Evolutionary conservation across 2,888 invertebrate species (phyloP).

Genomic region (Ditula angustiorana): DNA sequence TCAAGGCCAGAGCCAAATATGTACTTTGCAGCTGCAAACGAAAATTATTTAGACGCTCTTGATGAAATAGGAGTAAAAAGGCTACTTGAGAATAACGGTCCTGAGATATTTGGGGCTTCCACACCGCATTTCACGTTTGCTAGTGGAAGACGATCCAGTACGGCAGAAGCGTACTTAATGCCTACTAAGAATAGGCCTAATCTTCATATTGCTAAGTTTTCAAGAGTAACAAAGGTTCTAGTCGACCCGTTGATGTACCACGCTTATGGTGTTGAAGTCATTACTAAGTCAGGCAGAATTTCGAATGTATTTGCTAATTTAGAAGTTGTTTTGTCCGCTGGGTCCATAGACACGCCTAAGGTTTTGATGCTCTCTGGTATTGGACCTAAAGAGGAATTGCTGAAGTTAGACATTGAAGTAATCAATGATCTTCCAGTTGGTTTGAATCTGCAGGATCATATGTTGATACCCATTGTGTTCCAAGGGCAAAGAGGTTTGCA

Average conservation of each 20-base stretch:
- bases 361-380: slow-evolving; percentile 73
- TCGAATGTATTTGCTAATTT: slow-evolving; percentile 58
- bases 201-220: slow-evolving; percentile 63
- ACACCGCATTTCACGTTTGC: slow-evolving; percentile 60
- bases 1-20: slow-evolving; percentile 53
- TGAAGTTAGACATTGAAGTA: slow-evolving; percentile 56
- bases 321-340: slow-evolving; percentile 73
- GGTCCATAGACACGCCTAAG: slow-evolving; percentile 69
- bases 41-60: slow-evolving; percentile 53
- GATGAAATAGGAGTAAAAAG: slow-evolving; percentile 61
- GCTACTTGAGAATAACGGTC: slow-evolving; percentile 60
- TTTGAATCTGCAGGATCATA: slow-evolving; percentile 71
- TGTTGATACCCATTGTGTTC: slow-evolving; percentile 55
- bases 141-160: slow-evolving; percentile 69
- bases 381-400: slow-evolving; percentile 63
- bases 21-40: slow-evolving; percentile 52
- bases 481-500: slow-evolving; percentile 59
- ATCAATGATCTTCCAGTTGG: slow-evolving; percentile 72
- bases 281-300: slow-evolving; percentile 50
- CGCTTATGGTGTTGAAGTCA: slow-evolving; percentile 65
- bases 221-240: slow-evolving; percentile 65
- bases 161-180: slow-evolving; percentile 69
- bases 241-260: slow-evolving; percentile 55
- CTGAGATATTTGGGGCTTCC: slow-evolving; percentile 53
- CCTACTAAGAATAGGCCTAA: slow-evolving; percentile 59